Evolutionary conservation across 2,888 invertebrate genomes (phyloP).

Genomic region (Eupithecia abbreviata): DNA sequence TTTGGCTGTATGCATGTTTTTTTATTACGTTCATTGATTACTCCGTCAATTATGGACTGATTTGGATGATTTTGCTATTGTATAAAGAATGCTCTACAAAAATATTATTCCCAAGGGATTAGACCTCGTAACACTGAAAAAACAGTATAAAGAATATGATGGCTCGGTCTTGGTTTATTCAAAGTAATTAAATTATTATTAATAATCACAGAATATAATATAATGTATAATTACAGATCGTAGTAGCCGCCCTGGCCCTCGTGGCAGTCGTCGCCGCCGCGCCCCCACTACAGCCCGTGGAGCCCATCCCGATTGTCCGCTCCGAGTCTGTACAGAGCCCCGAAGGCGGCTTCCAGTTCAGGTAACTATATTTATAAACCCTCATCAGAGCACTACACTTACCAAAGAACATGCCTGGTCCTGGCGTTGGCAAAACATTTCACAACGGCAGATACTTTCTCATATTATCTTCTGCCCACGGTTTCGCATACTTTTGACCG

Average conservation of each 20-base stretch:
- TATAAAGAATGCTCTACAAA: not conserved
- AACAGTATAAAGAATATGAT: not conserved
- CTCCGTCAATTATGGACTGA: not conserved
- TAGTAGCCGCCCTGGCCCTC: conserved; percentile 63
- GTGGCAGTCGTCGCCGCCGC: conserved; percentile 63
- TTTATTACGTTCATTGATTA: not conserved
- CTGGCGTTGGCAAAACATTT: too few relatives aligned
- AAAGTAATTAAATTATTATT: not conserved
- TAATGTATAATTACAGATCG: conserved; percentile 39
- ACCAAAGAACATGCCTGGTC: not conserved
- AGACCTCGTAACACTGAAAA: not conserved
- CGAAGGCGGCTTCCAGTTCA: conserved; percentile 28
- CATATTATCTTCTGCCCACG: too few relatives aligned
- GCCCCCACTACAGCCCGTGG: conserved; percentile 21
- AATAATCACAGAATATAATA: too few relatives aligned
- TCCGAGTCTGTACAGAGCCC: conserved; percentile 16
- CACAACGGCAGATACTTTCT: too few relatives aligned
- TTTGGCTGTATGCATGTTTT: not conserved
- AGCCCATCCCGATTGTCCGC: conserved; percentile 18
- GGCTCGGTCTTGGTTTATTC: not conserved
- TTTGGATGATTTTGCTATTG: not conserved
- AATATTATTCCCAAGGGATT: not conserved
- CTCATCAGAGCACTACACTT: too few relatives aligned
- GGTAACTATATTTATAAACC: conserved; percentile 12
- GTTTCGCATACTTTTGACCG: not conserved